Evolutionary conservation across 1,140 invertebrate species (phyloP).

Genomic region (Drosophila insularis): DNA sequence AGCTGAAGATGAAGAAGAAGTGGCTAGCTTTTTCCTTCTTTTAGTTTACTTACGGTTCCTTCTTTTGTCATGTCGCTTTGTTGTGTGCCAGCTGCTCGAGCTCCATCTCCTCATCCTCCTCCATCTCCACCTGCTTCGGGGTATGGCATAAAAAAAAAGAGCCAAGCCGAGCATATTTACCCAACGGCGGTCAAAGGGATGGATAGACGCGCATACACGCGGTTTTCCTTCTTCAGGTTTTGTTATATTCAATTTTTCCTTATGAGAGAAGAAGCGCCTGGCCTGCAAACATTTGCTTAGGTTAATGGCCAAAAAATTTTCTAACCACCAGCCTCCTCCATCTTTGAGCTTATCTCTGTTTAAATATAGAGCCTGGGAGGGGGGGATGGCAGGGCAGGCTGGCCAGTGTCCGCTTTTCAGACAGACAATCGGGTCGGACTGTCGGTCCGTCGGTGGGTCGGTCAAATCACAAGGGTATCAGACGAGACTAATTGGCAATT

Average conservation of each 20-base stretch:
- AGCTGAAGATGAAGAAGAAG: conserved; percentile 14
- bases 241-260: conserved; percentile 40
- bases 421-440: neutral
- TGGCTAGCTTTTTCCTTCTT: conserved; percentile 36
- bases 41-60: conserved; percentile 50
- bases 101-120: neutral
- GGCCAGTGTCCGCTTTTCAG: conserved; percentile 65
- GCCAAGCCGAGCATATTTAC: conserved; percentile 65
- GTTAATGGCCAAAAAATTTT: conserved; percentile 40
- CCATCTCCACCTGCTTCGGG: conserved; percentile 19
- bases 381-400: neutral
- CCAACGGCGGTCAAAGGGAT: conserved; percentile 64
- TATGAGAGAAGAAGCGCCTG: conserved; percentile 15
- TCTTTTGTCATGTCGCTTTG: conserved; percentile 62
- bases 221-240: conserved; percentile 34
- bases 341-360: conserved; percentile 30
- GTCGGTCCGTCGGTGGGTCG: conserved; percentile 12
- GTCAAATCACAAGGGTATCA: conserved; percentile 72
- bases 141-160: conserved; percentile 39
- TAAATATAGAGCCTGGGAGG: neutral
- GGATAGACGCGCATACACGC: conserved; percentile 33
- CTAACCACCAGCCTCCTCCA: neutral
- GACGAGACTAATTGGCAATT: conserved; percentile 71
- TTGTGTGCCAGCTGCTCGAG: conserved; percentile 10
- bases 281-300: conserved; percentile 74